Evolutionary conservation across 1,140 invertebrate species (phyloP).

Genomic region (Trypoxylus dichotomus): DNA sequence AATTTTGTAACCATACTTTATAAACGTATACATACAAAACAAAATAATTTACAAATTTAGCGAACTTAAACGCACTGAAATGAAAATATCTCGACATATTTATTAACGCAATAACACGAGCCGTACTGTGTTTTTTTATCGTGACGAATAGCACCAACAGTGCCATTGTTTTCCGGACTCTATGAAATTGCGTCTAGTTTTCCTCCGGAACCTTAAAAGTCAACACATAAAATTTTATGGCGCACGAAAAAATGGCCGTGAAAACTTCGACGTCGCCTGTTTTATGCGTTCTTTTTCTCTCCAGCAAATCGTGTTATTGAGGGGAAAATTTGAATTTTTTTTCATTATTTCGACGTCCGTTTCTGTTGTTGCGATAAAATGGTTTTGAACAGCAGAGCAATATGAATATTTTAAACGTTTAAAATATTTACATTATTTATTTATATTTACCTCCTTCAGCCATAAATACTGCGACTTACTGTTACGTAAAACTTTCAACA

Average conservation of each 20-base stretch:
- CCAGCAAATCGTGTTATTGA: neutral
- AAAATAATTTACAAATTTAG: too few relatives aligned
- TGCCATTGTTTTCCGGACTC: neutral
- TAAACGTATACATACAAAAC: too few relatives aligned
- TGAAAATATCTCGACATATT: neutral
- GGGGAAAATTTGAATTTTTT: neutral
- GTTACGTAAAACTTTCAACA: too few relatives aligned
- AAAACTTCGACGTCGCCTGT: neutral
- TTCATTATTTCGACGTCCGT: neutral
- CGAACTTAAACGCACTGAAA: too few relatives aligned
- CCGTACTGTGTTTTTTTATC: neutral
- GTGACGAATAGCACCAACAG: neutral
- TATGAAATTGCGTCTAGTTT: neutral
- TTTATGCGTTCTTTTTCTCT: neutral
- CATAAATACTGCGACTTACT: too few relatives aligned
- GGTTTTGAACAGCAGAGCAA: neutral
- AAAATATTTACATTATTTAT: neutral
- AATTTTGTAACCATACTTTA: too few relatives aligned
- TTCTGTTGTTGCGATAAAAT: neutral
- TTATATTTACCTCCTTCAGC: neutral
- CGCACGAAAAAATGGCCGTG: constrained; percentile 1
- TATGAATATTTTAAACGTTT: neutral
- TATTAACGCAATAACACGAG: neutral
- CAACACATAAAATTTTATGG: neutral
- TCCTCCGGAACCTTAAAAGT: neutral